Evolutionary conservation across 2,888 invertebrate species (phyloP).

Genomic region (Nephrotoma guestfalica): DNA sequence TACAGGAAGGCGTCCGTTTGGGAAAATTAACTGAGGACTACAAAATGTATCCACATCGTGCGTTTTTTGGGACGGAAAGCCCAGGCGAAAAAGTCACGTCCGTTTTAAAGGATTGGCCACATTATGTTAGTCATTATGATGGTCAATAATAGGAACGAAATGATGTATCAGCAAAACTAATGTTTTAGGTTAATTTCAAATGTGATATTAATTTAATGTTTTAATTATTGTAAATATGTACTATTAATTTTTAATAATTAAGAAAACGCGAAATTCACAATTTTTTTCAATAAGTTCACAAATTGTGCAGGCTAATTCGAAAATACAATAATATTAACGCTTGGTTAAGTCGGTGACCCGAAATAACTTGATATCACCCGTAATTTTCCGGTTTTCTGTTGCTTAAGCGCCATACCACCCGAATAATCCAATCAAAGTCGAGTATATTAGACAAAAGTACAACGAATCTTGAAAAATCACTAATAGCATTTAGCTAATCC

Average conservation of each 20-base stretch:
- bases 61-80: slow-evolving; percentile 48
- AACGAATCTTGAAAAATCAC: no score
- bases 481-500: no score
- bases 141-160: no score
- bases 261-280: background rate
- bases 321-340: no score
- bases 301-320: no score
- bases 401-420: no score
- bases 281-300: no score
- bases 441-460: no score
- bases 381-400: no score
- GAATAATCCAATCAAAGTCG: no score
- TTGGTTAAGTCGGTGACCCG: no score
- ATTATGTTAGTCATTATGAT: slow-evolving; percentile 27
- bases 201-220: background rate
- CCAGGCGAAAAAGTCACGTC: slow-evolving; percentile 50
- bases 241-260: background rate
- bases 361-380: no score
- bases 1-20: slow-evolving; percentile 42
- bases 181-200: background rate
- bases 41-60: slow-evolving; percentile 51
- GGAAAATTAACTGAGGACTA: slow-evolving; percentile 49
- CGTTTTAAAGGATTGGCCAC: slow-evolving; percentile 52
- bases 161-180: background rate
- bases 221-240: background rate